Percentiles rank a stretch among this genome's conserved stretches.
Conservation (phyloP, 2,888 invertebrate species). For the Ypsolopha sequella region DNA sequence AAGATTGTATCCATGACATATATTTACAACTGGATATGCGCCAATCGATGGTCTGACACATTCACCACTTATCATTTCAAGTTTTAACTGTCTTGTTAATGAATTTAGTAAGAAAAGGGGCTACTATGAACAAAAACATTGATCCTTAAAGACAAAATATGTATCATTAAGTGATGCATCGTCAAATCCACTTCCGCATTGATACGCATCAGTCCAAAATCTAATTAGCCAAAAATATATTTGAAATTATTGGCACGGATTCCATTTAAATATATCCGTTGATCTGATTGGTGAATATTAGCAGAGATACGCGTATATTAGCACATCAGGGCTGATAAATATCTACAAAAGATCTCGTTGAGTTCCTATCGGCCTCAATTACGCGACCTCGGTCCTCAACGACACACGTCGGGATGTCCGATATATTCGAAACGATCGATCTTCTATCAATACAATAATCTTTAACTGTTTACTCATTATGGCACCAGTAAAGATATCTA, state of each 20-base stretch:
- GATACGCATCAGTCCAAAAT: not conserved
- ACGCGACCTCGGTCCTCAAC: conserved; percentile 38
- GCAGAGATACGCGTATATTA: conserved; percentile 38
- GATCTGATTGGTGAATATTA: conserved; percentile 53
- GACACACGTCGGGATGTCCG: conserved; percentile 24
- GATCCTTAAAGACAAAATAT: too few relatives aligned
- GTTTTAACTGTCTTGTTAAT: too few relatives aligned
- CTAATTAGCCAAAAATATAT: not conserved
- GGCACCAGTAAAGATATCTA: conserved; percentile 57
- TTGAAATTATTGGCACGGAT: conserved; percentile 43
- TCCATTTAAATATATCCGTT: conserved; percentile 47
- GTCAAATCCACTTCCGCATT: not conserved
- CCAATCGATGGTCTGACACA: conserved; percentile 22
- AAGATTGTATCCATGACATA: conserved; percentile 45
- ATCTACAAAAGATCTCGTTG: conserved; percentile 49
- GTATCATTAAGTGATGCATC: too few relatives aligned
- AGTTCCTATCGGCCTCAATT: conserved; percentile 38
- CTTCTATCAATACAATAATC: conserved; percentile 33
- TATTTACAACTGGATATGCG: conserved; percentile 30
- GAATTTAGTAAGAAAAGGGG: too few relatives aligned
- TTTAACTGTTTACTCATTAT: conserved; percentile 30
- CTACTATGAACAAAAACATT: too few relatives aligned
- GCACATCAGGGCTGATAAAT: conserved; percentile 42
- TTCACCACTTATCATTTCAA: too few relatives aligned
- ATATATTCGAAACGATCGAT: conserved; percentile 32